phyloP scores from a whole-genome alignment of 2,888 invertebrate genomes.

The Myathropa florea region DNA sequence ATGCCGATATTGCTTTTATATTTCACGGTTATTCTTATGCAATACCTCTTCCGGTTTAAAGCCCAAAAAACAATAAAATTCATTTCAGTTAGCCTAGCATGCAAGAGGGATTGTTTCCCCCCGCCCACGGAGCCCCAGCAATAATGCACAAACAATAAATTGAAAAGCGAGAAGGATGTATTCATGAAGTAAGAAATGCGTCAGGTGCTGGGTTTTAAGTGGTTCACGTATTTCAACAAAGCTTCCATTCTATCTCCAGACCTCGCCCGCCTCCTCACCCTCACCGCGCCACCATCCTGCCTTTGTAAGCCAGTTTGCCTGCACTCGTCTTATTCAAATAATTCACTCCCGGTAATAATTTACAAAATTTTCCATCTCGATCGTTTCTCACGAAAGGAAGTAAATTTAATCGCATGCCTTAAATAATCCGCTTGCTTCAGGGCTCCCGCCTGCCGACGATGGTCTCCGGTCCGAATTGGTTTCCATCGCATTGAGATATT shows the following conservation, averaged over 20 bases:
- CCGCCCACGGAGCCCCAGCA: no score
- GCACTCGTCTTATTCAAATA: not conserved
- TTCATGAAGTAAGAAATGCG: not conserved
- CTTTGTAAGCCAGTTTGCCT: no score
- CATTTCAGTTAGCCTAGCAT: no score
- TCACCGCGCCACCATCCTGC: not conserved
- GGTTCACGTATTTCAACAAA: not conserved
- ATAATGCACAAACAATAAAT: no score
- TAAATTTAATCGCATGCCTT: constrained; percentile 14
- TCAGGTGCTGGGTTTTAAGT: not conserved
- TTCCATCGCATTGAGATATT: constrained; percentile 12
- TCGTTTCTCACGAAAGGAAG: not conserved
- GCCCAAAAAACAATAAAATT: no score
- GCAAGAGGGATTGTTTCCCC: no score
- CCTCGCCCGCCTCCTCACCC: not conserved
- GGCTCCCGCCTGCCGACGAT: not conserved
- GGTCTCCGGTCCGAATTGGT: constrained; percentile 8
- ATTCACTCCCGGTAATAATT: constrained; percentile 20
- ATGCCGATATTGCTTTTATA: no score
- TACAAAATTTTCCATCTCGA: constrained; percentile 1
- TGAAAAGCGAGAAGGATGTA: no score
- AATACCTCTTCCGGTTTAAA: no score
- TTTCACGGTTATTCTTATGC: no score
- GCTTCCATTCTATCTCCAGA: not conserved
- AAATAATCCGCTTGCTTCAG: constrained; percentile 6